These are phyloP conservation scores for Haemorhous mexicanus DNA, from an alignment of 2,113 vertebrate genomes.

Conservation along the genomic window DNA sequence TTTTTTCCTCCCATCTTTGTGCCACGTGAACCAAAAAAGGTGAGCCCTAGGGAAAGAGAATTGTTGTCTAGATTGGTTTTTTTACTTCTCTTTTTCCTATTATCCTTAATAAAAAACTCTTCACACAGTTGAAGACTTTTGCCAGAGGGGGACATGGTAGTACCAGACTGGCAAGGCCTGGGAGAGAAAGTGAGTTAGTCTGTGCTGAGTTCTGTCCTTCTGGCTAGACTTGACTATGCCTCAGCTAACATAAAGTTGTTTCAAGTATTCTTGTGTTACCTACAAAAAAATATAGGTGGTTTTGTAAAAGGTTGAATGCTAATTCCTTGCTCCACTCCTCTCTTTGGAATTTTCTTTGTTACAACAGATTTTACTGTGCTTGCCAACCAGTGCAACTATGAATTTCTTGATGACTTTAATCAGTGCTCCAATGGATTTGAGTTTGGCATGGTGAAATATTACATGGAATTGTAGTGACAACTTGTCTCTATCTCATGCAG, in stretches of 20 bases:
- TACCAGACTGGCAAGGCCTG: background rate
- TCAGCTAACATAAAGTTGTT: background rate
- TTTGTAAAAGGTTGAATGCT: background rate
- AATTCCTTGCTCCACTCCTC: background rate
- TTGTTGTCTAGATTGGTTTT: background rate
- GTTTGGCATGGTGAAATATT: background rate
- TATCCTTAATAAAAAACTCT: background rate
- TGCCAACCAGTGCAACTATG: background rate
- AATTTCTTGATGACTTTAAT: background rate
- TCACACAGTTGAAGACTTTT: background rate
- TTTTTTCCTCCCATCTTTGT: background rate
- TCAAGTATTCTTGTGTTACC: background rate
- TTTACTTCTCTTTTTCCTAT: background rate
- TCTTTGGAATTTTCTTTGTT: background rate
- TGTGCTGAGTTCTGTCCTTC: background rate
- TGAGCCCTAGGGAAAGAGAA: background rate
- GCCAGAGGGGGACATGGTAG: background rate
- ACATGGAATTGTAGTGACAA: background rate
- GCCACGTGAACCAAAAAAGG: background rate
- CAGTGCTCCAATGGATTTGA: background rate
- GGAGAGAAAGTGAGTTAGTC: background rate
- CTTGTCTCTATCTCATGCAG: background rate
- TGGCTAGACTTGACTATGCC: background rate
- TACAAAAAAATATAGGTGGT: background rate
- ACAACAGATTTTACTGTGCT: background rate